Evolutionary conservation across 2,888 invertebrate species (phyloP).

Genomic region (Dynastes tityus): DNA sequence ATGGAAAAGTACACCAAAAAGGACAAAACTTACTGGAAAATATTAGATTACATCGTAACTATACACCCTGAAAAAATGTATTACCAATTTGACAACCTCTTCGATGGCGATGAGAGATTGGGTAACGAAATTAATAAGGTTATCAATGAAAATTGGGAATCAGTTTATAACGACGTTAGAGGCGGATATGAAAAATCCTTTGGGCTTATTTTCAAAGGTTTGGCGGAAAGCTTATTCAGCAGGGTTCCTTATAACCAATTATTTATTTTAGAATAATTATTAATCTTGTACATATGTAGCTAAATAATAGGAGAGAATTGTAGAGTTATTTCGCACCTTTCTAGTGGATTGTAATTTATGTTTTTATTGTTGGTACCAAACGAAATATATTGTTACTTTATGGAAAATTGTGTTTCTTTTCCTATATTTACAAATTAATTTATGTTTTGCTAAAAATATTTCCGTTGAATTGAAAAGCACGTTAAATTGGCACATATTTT

Average conservation of each 20-base stretch:
- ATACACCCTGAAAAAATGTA: slow-evolving; percentile 76
- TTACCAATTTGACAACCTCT: slow-evolving; percentile 80
- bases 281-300: neutral
- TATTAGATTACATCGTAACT: slow-evolving; percentile 77
- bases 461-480: neutral
- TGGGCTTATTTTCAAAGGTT: slow-evolving; percentile 76
- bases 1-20: slow-evolving; percentile 60
- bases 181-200: slow-evolving; percentile 78
- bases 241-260: slow-evolving; percentile 73
- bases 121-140: slow-evolving; percentile 64
- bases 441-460: neutral
- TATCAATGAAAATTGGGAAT: slow-evolving; percentile 68
- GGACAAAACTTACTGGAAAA: slow-evolving; percentile 77
- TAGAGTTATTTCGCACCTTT: neutral
- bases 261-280: slow-evolving; percentile 33
- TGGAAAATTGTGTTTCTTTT: neutral
- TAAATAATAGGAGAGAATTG: neutral
- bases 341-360: neutral
- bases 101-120: slow-evolving; percentile 64
- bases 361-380: neutral
- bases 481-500: too few relatives aligned
- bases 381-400: neutral
- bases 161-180: slow-evolving; percentile 71
- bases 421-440: neutral
- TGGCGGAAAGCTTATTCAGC: slow-evolving; percentile 78